A percentile compares a stretch with the other conserved stretches of the same genome.
These are phyloP conservation scores for Dryas iulia DNA, from an alignment of 1,140 invertebrate species.

Conservation along the genomic window DNA sequence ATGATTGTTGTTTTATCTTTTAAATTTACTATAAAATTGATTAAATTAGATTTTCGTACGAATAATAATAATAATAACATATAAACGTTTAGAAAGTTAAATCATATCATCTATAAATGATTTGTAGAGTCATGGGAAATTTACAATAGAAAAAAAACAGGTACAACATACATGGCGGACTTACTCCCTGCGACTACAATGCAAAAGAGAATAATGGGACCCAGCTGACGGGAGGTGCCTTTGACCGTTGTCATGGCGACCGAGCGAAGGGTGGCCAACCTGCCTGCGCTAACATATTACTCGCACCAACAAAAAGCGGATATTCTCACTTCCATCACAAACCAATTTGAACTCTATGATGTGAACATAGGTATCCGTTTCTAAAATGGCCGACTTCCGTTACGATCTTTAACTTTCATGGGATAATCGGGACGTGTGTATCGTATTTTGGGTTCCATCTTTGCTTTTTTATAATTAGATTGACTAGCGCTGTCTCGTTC, in stretches of 20 bases:
- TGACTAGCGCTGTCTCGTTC: slow-evolving; percentile 56
- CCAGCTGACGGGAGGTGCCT: slow-evolving; percentile 78
- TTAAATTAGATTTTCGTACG: neutral
- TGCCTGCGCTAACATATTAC: slow-evolving; percentile 66
- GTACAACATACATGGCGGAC: slow-evolving; percentile 31
- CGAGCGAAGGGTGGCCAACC: slow-evolving; percentile 74
- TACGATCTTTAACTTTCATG: slow-evolving; percentile 60
- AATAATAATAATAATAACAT: too few species aligned
- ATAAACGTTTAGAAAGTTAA: too few species aligned
- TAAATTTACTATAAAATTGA: neutral
- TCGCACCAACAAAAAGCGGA: slow-evolving; percentile 54
- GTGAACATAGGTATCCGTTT: slow-evolving; percentile 52
- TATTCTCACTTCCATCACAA: slow-evolving; percentile 39
- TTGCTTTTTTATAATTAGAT: slow-evolving; percentile 78
- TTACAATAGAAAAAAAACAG: slow-evolving; percentile 25
- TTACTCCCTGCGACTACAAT: slow-evolving; percentile 62
- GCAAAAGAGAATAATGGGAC: slow-evolving; percentile 70
- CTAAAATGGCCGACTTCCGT: slow-evolving; percentile 42
- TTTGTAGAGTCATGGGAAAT: slow-evolving; percentile 11
- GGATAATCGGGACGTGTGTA: slow-evolving; percentile 65
- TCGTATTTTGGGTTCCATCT: slow-evolving; percentile 78
- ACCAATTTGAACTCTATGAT: slow-evolving; percentile 59
- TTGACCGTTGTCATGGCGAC: slow-evolving; percentile 71
- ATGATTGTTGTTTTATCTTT: slow-evolving; percentile 26
- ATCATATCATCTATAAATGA: slow-evolving; percentile 5